Evolutionary conservation across 1,140 invertebrate species (phyloP), one percentile per base, ranked within the genome.

Genomic region (Leptinotarsa undecemlineata): DNA sequence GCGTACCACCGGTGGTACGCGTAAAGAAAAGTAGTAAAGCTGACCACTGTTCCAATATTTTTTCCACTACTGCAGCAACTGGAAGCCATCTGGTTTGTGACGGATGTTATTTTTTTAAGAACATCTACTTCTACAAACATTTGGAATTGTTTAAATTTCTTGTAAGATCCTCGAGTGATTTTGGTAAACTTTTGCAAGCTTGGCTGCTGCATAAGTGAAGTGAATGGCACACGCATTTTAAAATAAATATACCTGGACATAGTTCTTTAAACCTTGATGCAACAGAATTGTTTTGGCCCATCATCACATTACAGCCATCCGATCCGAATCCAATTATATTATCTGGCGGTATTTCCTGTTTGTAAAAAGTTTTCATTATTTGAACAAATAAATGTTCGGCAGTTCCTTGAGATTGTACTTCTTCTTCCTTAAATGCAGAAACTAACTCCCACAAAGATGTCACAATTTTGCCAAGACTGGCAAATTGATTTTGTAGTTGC

Each of bases 171-270:
- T 85, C 82, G 26, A 74, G 79, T 11, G n/a, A 48, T 21, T 63
- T 23, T n/a, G 84, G 85, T n/a, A 86, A 71, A 72, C 68, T 60
- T 77, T 83, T 83, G 62, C 81, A 84, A 80, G 51, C 51, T 57
- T 15, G 14, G n/a, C n/a, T 57, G 51, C 51, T 57, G 74, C 79
- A 82, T 11, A 84, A 71, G 75, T 83, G 81, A 15, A 83, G 66
- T 20, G 80, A 83, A 71, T 86, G 84, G 71, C 84, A 85, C 15
- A 84, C 68, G 79, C 84, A 86, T 80, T 85, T 85, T 23, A 84
- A 75, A 11, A 85, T 75, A n/a, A 72, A 68, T 2, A 85, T 81
- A 11, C 79, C 81, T 19, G 84, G 83, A 62, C 72, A 82, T 71
- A 62, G 48, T 63, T 81, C 66, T 61, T 72, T 48, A 33, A 85